phyloP scores from a whole-genome alignment of 2,113 vertebrate genomes.

The human (Homo sapiens) region DNA sequence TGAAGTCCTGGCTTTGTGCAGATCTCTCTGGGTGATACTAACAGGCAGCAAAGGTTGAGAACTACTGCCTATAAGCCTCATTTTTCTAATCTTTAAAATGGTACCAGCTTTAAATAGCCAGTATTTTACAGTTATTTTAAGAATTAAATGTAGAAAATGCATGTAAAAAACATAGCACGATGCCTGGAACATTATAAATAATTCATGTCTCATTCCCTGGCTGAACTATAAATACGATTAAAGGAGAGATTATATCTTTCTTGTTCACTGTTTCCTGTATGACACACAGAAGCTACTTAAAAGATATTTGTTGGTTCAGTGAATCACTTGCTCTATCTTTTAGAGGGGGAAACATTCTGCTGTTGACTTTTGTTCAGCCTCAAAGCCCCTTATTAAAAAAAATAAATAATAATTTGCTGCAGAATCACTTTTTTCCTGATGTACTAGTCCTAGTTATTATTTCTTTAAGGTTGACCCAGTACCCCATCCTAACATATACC shows the following conservation, averaged over 20 bases:
- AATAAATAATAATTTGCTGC: not conserved
- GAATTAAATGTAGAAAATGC: slow-evolving; percentile 49
- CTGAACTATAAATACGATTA: slow-evolving; percentile 61
- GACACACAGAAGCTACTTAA: slow-evolving; percentile 11
- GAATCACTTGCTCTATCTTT: slow-evolving; percentile 5
- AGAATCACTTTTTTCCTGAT: not conserved
- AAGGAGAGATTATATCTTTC: slow-evolving; percentile 6
- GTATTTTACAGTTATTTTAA: slow-evolving; percentile 28
- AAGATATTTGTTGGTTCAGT: not conserved
- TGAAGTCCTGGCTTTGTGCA: not conserved
- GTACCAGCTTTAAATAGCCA: not conserved
- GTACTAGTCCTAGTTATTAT: not conserved
- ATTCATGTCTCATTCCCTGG: slow-evolving; percentile 40
- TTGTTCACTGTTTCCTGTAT: slow-evolving; percentile 29
- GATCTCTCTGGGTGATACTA: not conserved
- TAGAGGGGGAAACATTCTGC: not conserved
- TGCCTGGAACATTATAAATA: slow-evolving; percentile 61
- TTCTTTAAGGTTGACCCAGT: not conserved
- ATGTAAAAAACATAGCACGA: not conserved
- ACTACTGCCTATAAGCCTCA: not conserved
- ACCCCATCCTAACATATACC: not conserved
- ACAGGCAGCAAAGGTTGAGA: not conserved
- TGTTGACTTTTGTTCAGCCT: not conserved
- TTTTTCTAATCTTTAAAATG: slow-evolving; percentile 45
- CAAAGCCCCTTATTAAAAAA: not conserved